Evolutionary conservation across 2,888 invertebrate genomes (phyloP).

Genomic region (Nysson spinosus): DNA sequence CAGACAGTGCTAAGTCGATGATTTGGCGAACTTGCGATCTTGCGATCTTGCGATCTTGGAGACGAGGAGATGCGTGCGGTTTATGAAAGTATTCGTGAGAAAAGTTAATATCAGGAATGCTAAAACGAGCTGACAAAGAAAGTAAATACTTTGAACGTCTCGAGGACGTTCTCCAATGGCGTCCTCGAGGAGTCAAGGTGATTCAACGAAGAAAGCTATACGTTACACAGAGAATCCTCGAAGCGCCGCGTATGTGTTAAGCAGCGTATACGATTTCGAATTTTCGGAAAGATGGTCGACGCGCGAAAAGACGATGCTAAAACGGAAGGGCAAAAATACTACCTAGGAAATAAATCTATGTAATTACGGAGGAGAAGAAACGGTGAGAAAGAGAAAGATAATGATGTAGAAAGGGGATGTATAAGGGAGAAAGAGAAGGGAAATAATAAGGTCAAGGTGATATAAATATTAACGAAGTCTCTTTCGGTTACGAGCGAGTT

Average conservation of each 20-base stretch:
- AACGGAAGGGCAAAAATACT: constrained; percentile 34
- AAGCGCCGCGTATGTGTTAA: constrained; percentile 59
- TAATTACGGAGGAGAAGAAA: constrained; percentile 33
- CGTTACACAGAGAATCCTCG: constrained; percentile 49
- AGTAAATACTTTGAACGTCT: constrained; percentile 17
- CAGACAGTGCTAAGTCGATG: neutral
- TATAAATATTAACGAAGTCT: constrained; percentile 63
- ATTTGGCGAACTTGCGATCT: no score
- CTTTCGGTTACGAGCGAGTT: constrained; percentile 75
- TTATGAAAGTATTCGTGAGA: constrained; percentile 28
- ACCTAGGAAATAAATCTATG: constrained; percentile 24
- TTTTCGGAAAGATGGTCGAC: constrained; percentile 55
- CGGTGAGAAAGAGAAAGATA: constrained; percentile 31
- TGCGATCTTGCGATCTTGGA: constrained; percentile 5
- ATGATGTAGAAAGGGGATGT: constrained; percentile 2
- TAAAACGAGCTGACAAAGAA: constrained; percentile 44
- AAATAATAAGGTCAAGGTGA: constrained; percentile 6
- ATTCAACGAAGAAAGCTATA: constrained; percentile 45
- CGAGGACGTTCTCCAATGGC: constrained; percentile 10
- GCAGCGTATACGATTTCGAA: constrained; percentile 55
- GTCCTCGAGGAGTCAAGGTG: no score
- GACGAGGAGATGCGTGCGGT: constrained; percentile 46
- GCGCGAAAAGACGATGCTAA: constrained; percentile 37
- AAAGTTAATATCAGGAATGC: constrained; percentile 41
- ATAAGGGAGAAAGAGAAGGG: constrained; percentile 25